Evolutionary conservation across 2,113 vertebrate species (phyloP).

Genomic region (Indicator maculatus): DNA sequence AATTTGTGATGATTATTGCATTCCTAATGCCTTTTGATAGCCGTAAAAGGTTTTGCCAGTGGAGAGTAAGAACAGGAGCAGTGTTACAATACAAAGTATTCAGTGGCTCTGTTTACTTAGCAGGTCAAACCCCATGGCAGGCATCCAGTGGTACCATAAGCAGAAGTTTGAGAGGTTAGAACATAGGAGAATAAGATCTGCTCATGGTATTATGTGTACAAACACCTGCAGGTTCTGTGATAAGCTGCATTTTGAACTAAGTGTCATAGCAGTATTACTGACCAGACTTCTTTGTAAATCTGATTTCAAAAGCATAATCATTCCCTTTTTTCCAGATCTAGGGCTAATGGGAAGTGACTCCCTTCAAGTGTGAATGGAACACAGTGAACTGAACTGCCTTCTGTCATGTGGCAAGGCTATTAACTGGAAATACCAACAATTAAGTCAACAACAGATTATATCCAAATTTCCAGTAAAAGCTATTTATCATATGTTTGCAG

Average conservation of each 20-base stretch:
- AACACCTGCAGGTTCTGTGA: not conserved
- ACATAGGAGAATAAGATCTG: not conserved
- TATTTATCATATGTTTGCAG: not conserved
- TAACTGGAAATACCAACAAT: not conserved
- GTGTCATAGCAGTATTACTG: not conserved
- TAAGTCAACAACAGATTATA: not conserved
- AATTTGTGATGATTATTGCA: constrained; percentile 16
- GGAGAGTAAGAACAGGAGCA: not conserved
- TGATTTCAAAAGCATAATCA: not conserved
- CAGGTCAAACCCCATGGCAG: not conserved
- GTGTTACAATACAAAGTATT: not conserved
- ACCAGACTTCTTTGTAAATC: not conserved
- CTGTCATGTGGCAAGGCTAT: not conserved
- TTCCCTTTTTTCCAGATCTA: not conserved
- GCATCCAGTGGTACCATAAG: not conserved
- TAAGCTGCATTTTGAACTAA: not conserved
- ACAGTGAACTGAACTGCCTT: not conserved
- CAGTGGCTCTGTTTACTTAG: not conserved
- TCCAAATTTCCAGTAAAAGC: not conserved
- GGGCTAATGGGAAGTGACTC: not conserved
- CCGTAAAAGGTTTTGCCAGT: not conserved
- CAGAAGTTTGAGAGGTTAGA: not conserved
- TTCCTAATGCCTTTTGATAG: not conserved
- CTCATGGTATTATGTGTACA: too few relatives aligned
- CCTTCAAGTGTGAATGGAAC: not conserved